A percentile compares a stretch with the other conserved stretches of the same genome.
Evolutionary conservation across 2,113 vertebrate genomes (phyloP).

Genomic region (Lepus timidus): DNA sequence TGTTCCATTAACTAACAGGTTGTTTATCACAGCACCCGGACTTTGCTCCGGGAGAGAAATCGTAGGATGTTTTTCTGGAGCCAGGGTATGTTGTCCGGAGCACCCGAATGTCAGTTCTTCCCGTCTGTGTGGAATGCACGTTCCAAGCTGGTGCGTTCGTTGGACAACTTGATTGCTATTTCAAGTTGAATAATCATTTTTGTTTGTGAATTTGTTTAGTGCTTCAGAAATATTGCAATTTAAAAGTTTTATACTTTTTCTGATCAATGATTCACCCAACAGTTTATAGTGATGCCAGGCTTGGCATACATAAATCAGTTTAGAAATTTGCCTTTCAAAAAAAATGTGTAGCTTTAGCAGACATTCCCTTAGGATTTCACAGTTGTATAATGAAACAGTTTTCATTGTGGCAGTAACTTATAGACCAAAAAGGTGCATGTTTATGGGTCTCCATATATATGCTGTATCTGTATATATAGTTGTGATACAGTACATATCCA

Average conservation of each 20-base stretch:
- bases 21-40: slow-evolving; percentile 31
- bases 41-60: background rate
- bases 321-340: slow-evolving; percentile 80
- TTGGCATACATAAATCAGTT: slow-evolving; percentile 79
- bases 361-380: slow-evolving; percentile 77
- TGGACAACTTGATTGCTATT: slow-evolving; percentile 84
- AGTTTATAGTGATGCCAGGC: slow-evolving; percentile 69
- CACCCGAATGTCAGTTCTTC: slow-evolving; percentile 63
- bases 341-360: slow-evolving; percentile 75
- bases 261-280: slow-evolving; percentile 81
- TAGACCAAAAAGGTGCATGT: background rate
- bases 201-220: slow-evolving; percentile 74
- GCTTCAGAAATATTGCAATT: slow-evolving; percentile 79
- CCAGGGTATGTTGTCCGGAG: slow-evolving; percentile 59
- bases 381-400: slow-evolving; percentile 71
- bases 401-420: slow-evolving; percentile 64
- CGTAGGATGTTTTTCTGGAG: slow-evolving; percentile 42
- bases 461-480: background rate
- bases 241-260: slow-evolving; percentile 80
- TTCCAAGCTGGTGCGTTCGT: slow-evolving; percentile 77
- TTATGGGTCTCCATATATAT: background rate
- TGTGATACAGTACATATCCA: background rate
- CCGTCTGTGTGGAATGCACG: slow-evolving; percentile 62
- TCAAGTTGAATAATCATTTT: slow-evolving; percentile 83
- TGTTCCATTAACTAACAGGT: background rate